Conservation (phyloP, 2,888 invertebrate species). For the Embidobia sp. region DNA sequence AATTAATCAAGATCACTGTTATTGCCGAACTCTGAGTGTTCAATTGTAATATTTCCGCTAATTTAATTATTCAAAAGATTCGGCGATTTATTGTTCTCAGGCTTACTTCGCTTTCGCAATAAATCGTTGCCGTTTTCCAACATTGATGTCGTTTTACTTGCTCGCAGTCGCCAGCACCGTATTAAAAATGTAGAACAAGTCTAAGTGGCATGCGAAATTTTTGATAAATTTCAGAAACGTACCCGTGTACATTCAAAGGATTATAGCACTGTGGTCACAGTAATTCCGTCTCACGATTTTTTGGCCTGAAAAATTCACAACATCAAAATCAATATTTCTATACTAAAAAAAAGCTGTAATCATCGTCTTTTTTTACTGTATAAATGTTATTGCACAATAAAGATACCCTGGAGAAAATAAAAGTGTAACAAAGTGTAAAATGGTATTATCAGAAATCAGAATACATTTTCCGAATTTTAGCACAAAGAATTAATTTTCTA, state of each 20-base stretch:
- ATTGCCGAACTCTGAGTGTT: no score
- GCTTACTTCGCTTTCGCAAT: neutral
- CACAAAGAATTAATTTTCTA: no score
- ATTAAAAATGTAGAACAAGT: conserved; percentile 2
- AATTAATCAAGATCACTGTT: no score
- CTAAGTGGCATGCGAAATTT: neutral
- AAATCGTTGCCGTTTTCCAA: neutral
- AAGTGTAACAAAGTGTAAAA: no score
- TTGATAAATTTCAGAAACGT: conserved; percentile 4
- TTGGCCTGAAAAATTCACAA: conserved; percentile 13
- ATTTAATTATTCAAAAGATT: no score
- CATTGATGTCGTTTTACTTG: neutral
- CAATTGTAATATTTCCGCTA: conserved; percentile 12
- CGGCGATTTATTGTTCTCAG: neutral
- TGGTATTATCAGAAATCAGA: no score
- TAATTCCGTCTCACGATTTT: conserved; percentile 1
- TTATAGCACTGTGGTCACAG: conserved; percentile 3
- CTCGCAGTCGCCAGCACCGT: neutral
- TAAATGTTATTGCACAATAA: no score
- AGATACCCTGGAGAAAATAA: no score
- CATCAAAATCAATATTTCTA: no score
- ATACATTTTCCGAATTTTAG: no score
- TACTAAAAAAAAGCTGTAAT: no score
- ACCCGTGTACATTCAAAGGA: neutral
- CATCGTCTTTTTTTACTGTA: no score